These are phyloP conservation scores for Polydesmus complanatus DNA, from an alignment of 2,888 invertebrate genomes.

Conservation along the genomic window DNA sequence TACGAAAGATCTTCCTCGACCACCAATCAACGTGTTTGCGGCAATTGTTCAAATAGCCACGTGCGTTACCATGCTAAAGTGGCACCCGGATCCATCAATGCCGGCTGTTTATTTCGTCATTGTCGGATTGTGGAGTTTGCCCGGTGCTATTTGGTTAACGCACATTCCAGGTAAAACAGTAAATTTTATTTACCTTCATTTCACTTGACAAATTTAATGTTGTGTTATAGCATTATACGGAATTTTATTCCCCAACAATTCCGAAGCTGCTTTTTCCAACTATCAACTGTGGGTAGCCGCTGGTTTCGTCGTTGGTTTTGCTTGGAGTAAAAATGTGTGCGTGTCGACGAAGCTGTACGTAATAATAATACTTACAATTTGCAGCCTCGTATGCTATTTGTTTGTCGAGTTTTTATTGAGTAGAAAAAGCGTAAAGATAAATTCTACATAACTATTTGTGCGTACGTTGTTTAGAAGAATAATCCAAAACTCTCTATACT, in stretches of 20 bases:
- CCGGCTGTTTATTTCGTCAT: constrained; percentile 29
- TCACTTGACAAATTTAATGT: background rate
- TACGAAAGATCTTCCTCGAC: constrained; percentile 28
- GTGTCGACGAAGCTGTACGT: constrained; percentile 14
- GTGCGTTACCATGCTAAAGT: constrained; percentile 25
- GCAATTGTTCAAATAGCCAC: constrained; percentile 24
- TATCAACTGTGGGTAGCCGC: constrained; percentile 20
- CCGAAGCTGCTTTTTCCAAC: constrained; percentile 18
- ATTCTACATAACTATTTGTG: too few species aligned
- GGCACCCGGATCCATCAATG: constrained; percentile 27
- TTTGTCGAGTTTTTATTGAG: too few species aligned
- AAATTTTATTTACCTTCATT: background rate
- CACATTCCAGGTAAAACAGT: constrained; percentile 29
- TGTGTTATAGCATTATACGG: constrained; percentile 21
- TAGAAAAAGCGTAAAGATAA: too few species aligned
- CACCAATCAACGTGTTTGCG: constrained; percentile 32
- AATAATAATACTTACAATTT: too few species aligned
- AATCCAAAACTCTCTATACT: too few species aligned
- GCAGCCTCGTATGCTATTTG: too few species aligned
- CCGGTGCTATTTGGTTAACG: constrained; percentile 33
- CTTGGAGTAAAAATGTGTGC: constrained; percentile 17
- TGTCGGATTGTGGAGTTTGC: constrained; percentile 32
- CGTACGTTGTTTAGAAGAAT: too few species aligned
- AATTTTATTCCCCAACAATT: constrained; percentile 21
- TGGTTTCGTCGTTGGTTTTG: constrained; percentile 18